Evolutionary conservation across 2,113 vertebrate species (phyloP).

Genomic region (Rafetus swinhoei): DNA sequence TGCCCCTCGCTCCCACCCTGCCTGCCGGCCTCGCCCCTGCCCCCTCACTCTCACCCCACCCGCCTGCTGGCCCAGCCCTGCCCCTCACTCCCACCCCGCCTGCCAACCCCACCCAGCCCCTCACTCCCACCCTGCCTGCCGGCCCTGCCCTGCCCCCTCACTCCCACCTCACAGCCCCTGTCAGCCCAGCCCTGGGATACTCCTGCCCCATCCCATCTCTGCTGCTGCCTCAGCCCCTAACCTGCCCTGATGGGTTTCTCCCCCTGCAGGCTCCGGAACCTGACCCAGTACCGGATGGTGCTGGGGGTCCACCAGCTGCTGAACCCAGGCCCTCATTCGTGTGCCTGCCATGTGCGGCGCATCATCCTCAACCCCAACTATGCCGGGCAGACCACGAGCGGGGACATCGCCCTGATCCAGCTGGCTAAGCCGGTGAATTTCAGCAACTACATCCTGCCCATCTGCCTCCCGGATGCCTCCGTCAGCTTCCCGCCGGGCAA

Average conservation of each 20-base stretch:
- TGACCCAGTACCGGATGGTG: slow-evolving; percentile 27
- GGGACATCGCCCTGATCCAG: slow-evolving; percentile 68
- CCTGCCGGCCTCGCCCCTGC: too few species aligned
- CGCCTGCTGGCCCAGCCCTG: too few species aligned
- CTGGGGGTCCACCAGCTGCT: slow-evolving; percentile 45
- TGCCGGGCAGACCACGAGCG: slow-evolving; percentile 3
- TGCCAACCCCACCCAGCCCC: not conserved
- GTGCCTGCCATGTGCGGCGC: not conserved
- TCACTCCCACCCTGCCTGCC: too few species aligned
- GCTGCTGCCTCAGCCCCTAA: not conserved
- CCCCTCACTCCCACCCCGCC: not conserved
- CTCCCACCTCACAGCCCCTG: not conserved
- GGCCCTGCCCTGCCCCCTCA: not conserved
- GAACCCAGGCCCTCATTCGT: not conserved
- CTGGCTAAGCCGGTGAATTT: slow-evolving; percentile 34
- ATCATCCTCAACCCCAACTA: slow-evolving; percentile 46
- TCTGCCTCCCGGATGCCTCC: slow-evolving; percentile 53
- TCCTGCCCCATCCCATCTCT: not conserved
- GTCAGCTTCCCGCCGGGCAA: not conserved
- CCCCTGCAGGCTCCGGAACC: not conserved
- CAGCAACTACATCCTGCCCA: slow-evolving; percentile 51
- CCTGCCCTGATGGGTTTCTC: not conserved
- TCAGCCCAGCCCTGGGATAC: too few species aligned
- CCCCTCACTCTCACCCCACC: too few species aligned
- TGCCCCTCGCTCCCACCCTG: not conserved